These are phyloP conservation scores for Cephalopholis sonnerati DNA, from an alignment of 2,113 vertebrate species.

Conservation along the genomic window DNA sequence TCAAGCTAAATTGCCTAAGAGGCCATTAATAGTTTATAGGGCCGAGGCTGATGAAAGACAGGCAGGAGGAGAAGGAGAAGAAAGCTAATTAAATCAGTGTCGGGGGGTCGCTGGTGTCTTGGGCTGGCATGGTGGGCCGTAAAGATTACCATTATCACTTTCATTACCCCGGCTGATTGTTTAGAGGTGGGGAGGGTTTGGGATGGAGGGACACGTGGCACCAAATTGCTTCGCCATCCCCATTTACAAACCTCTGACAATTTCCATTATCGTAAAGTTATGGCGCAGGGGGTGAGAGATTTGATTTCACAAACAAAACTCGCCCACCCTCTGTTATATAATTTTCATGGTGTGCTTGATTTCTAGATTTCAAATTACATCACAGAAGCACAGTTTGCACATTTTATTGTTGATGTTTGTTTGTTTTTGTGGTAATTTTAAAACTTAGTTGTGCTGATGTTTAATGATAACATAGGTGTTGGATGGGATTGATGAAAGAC, in stretches of 20 bases:
- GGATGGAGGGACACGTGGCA: slow-evolving; percentile 43
- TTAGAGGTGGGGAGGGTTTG: slow-evolving; percentile 49
- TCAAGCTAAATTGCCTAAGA: slow-evolving; percentile 78
- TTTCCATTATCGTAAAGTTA: slow-evolving; percentile 71
- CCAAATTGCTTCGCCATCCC: slow-evolving; percentile 63
- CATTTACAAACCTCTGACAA: slow-evolving; percentile 68
- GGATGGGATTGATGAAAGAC: not conserved
- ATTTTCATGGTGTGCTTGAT: slow-evolving; percentile 26
- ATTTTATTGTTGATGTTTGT: not conserved
- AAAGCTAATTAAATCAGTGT: slow-evolving; percentile 81
- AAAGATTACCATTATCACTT: slow-evolving; percentile 84
- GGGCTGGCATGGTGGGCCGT: slow-evolving; percentile 76
- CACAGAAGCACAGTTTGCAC: not conserved
- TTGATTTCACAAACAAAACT: slow-evolving; percentile 54
- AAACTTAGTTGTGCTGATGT: not conserved
- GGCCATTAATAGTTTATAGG: slow-evolving; percentile 81
- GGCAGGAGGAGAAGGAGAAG: slow-evolving; percentile 58
- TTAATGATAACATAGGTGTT: not conserved
- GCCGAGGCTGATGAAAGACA: slow-evolving; percentile 70
- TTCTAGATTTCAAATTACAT: slow-evolving; percentile 25
- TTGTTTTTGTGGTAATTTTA: not conserved
- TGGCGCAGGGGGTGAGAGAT: slow-evolving; percentile 45
- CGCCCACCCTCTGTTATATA: slow-evolving; percentile 42
- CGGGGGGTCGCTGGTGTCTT: slow-evolving; percentile 69
- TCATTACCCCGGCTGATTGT: slow-evolving; percentile 78